A percentile compares a stretch with the other conserved stretches of the same genome.
Conservation (phyloP, 2,113 vertebrate genomes). For the Pseudonaja textilis region DNA sequence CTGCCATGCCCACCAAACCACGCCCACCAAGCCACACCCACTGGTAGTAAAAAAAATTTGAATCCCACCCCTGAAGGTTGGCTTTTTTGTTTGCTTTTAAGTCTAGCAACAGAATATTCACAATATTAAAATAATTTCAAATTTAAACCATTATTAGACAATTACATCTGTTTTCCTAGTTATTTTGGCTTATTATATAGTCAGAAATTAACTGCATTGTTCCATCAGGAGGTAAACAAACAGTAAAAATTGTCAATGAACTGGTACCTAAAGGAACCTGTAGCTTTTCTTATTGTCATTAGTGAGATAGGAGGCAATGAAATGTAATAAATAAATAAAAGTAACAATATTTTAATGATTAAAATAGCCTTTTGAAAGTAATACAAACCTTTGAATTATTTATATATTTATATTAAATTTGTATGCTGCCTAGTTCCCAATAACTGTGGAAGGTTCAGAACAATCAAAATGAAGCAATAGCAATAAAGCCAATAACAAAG, state of each 20-base stretch:
- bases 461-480: neutral
- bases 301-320: neutral
- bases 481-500: neutral
- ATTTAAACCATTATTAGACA: slow-evolving; percentile 32
- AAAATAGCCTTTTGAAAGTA: slow-evolving; percentile 16
- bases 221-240: slow-evolving; percentile 21
- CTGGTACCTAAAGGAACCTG: neutral
- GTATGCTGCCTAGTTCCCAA: neutral
- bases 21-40: no score
- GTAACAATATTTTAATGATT: slow-evolving; percentile 31
- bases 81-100: neutral
- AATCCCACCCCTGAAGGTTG: neutral
- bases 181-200: slow-evolving; percentile 24
- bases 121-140: slow-evolving; percentile 8
- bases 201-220: slow-evolving; percentile 19
- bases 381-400: slow-evolving; percentile 4
- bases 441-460: neutral
- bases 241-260: slow-evolving; percentile 1
- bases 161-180: slow-evolving; percentile 22
- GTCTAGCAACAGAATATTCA: neutral
- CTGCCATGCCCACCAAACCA: no score
- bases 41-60: no score
- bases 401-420: neutral
- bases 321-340: neutral
- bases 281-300: neutral